Evolutionary conservation across 2,888 invertebrate species (phyloP).

Genomic region (Amphiduros pacificus): DNA sequence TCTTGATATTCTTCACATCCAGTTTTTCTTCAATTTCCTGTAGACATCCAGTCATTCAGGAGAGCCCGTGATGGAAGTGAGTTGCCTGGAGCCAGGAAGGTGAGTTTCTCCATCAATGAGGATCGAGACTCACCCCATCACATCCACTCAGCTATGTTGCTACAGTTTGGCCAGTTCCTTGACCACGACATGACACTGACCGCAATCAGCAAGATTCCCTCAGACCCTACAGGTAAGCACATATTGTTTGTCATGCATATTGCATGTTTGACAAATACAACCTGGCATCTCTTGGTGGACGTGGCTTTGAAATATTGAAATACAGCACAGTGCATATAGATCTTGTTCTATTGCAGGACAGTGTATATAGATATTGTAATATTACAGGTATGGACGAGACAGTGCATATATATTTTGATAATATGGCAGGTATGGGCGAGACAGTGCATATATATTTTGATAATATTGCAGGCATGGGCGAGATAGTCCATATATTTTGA

Average conservation of each 20-base stretch:
- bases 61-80: constrained; percentile 7
- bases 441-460: too few relatives aligned
- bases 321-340: too few relatives aligned
- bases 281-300: not conserved
- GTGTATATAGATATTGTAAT: too few relatives aligned
- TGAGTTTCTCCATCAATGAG: constrained; percentile 1
- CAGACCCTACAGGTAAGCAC: constrained; percentile 19
- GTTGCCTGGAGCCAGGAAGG: constrained; percentile 13
- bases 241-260: not conserved
- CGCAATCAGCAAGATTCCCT: constrained; percentile 17
- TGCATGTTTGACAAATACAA: not conserved
- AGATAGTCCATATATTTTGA: too few relatives aligned
- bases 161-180: constrained; percentile 25
- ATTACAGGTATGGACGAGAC: too few relatives aligned
- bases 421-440: too few relatives aligned
- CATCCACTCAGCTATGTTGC: constrained; percentile 17
- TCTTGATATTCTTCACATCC: not conserved
- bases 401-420: too few relatives aligned
- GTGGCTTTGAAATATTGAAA: too few relatives aligned
- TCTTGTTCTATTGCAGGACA: too few relatives aligned
- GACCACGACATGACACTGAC: constrained; percentile 25
- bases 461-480: too few relatives aligned
- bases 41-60: constrained; percentile 19
- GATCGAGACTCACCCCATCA: constrained; percentile 14
- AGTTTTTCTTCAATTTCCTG: not conserved